phyloP scores from a whole-genome alignment of 2,888 invertebrate genomes.

The Autographa pulchrina region DNA sequence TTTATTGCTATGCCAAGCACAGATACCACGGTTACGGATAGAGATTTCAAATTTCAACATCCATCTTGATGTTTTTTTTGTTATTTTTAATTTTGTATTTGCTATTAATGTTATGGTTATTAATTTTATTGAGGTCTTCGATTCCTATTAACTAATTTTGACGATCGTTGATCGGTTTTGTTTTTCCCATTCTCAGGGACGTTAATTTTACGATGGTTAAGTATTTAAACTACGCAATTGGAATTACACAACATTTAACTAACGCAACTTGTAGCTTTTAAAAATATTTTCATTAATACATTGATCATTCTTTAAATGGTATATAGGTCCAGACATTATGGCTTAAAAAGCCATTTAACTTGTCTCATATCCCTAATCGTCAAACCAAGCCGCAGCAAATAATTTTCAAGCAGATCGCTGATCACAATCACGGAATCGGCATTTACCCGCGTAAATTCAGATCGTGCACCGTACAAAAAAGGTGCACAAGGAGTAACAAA shows the following conservation, averaged over 20 bases:
- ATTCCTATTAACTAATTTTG: conserved; percentile 51
- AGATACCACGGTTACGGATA: conserved; percentile 55
- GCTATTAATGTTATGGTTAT: conserved; percentile 57
- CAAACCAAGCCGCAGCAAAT: conserved; percentile 11
- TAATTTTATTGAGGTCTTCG: conserved; percentile 55
- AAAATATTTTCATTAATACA: background rate
- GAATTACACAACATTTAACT: background rate
- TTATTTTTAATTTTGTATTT: conserved; percentile 48
- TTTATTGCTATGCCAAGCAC: conserved; percentile 65
- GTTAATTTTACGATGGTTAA: conserved; percentile 35
- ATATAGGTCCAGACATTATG: no score
- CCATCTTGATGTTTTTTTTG: conserved; percentile 42
- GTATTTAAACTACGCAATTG: conserved; percentile 5
- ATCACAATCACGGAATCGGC: conserved; percentile 59
- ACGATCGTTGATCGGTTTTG: conserved; percentile 26
- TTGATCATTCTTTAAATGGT: background rate
- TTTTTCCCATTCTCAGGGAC: conserved; percentile 29
- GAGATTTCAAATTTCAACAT: conserved; percentile 64
- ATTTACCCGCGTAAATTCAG: conserved; percentile 65
- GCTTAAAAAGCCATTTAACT: background rate
- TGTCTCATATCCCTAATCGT: background rate
- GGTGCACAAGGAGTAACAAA: conserved; percentile 66
- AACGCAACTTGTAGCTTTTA: background rate
- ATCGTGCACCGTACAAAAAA: conserved; percentile 63
- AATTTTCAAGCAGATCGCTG: conserved; percentile 32